Evolutionary conservation across 2,113 vertebrate species (phyloP).

Genomic region (Origma solitaria): DNA sequence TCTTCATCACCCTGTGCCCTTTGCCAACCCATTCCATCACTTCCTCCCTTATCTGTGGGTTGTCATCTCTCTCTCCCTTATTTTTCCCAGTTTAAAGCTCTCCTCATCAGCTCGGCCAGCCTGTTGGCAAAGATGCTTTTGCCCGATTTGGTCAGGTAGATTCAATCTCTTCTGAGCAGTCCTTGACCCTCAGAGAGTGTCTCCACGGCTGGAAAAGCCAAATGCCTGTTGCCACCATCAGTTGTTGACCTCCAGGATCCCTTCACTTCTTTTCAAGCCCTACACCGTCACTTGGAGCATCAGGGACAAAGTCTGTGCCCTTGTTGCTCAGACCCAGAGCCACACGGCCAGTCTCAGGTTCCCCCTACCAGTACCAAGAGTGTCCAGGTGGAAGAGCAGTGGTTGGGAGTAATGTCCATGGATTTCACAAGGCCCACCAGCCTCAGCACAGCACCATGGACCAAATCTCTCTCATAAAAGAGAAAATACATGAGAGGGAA

Average conservation of each 20-base stretch:
- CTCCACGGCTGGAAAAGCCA: not conserved
- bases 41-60: not conserved
- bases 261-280: not conserved
- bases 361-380: too few relatives aligned
- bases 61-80: not conserved
- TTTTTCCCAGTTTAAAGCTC: not conserved
- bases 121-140: not conserved
- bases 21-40: not conserved
- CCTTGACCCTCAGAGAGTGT: not conserved
- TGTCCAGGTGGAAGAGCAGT: not conserved
- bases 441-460: not conserved
- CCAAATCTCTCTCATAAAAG: not conserved
- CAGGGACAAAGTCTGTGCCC: not conserved
- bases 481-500: not conserved
- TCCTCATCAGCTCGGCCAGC: not conserved
- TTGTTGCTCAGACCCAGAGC: not conserved
- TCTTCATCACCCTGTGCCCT: too few relatives aligned
- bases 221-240: not conserved
- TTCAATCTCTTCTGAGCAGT: not conserved
- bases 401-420: not conserved
- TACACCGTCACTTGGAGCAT: rapidly evolving
- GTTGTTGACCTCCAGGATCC: not conserved
- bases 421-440: not conserved
- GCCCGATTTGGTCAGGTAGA: not conserved
- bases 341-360: not conserved